Percentiles rank a stretch among this genome's conserved stretches.
Evolutionary conservation across 2,888 invertebrate species (phyloP).

Genomic region (Embidobia sp.): DNA sequence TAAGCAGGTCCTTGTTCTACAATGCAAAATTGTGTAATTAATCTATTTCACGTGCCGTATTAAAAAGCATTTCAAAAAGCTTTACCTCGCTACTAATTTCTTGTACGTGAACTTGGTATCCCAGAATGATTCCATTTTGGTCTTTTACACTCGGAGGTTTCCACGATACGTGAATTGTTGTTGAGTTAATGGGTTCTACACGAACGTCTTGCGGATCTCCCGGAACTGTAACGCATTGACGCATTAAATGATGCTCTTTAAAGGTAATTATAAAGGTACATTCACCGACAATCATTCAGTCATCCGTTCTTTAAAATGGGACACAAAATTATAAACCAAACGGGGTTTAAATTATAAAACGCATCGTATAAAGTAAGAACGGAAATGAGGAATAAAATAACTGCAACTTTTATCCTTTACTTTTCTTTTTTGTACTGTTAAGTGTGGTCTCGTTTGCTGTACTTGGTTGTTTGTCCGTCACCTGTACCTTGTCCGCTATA

Average conservation of each 20-base stretch:
- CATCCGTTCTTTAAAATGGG: slow-evolving; percentile 61
- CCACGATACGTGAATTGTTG: slow-evolving; percentile 97
- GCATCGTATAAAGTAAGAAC: slow-evolving; percentile 26
- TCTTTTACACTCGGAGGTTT: slow-evolving; percentile 95
- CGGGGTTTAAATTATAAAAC: slow-evolving; percentile 55
- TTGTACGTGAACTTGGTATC: slow-evolving; percentile 98
- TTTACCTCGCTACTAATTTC: slow-evolving; percentile 92
- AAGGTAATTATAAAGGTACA: slow-evolving; percentile 40
- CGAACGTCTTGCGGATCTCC: slow-evolving; percentile 97
- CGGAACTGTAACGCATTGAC: slow-evolving; percentile 90
- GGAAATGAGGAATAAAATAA: slow-evolving; percentile 4
- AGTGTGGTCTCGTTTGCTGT: not conserved
- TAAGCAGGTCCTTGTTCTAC: slow-evolving; percentile 88
- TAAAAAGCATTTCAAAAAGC: no score
- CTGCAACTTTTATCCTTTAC: no score
- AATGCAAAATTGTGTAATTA: no score
- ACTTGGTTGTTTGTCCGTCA: slow-evolving; percentile 1
- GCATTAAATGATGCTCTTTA: slow-evolving; percentile 71
- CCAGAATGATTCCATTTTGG: slow-evolving; percentile 96
- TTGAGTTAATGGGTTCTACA: slow-evolving; percentile 94
- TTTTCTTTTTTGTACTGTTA: no score
- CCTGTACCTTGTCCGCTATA: slow-evolving; percentile 1
- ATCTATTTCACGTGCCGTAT: no score
- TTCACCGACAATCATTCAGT: slow-evolving; percentile 66
- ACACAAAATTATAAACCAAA: slow-evolving; percentile 50